These are phyloP conservation scores for Hestina assimilis DNA, from an alignment of 1,140 invertebrate genomes.

Conservation along the genomic window DNA sequence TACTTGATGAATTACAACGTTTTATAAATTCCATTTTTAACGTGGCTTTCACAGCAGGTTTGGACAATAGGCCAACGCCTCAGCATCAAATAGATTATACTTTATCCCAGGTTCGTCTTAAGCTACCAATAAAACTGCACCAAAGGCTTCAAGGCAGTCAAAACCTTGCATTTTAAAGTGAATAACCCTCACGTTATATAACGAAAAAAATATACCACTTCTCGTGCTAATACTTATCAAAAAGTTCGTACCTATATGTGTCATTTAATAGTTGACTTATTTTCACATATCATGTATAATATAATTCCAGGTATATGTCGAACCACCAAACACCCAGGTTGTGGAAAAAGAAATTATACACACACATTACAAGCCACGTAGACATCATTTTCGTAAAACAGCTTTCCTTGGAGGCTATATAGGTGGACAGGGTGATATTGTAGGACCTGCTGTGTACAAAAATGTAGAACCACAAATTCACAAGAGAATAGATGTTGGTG, in stretches of 20 bases:
- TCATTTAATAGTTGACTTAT: no score
- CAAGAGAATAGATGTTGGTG: slow-evolving; percentile 55
- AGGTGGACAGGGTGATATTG: slow-evolving; percentile 33
- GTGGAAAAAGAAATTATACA: slow-evolving; percentile 49
- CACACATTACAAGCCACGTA: slow-evolving; percentile 47
- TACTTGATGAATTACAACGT: slow-evolving; percentile 27
- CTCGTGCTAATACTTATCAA: neutral
- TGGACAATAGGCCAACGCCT: slow-evolving; percentile 22
- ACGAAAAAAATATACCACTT: neutral
- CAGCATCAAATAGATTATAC: slow-evolving; percentile 17
- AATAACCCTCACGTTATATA: slow-evolving; percentile 1
- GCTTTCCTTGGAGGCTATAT: slow-evolving; percentile 54
- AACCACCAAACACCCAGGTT: slow-evolving; percentile 39
- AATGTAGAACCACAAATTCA: slow-evolving; percentile 40
- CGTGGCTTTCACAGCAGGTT: slow-evolving; percentile 27
- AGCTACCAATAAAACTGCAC: slow-evolving; percentile 25
- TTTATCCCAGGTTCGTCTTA: slow-evolving; percentile 42
- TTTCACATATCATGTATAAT: no score
- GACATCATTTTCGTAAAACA: slow-evolving; percentile 50
- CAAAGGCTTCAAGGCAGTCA: slow-evolving; percentile 41
- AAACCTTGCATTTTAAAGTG: slow-evolving; percentile 13
- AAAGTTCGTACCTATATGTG: no score
- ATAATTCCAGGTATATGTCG: slow-evolving; percentile 44
- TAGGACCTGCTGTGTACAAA: slow-evolving; percentile 25
- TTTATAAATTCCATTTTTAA: slow-evolving; percentile 36